phyloP scores from a whole-genome alignment of 2,888 invertebrate species.

The Plusia festucae region DNA sequence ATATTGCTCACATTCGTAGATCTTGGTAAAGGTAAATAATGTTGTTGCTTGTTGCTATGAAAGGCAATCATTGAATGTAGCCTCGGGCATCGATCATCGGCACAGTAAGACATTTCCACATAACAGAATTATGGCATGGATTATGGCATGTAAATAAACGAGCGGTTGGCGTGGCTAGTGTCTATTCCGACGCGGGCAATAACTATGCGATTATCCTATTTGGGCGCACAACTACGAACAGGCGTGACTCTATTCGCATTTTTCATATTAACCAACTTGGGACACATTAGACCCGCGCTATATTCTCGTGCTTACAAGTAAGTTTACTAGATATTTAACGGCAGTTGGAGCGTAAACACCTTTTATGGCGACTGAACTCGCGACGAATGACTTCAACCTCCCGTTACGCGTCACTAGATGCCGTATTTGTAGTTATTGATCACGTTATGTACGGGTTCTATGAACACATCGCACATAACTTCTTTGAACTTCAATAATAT shows the following conservation, averaged over 20 bases:
- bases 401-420: constrained; percentile 34
- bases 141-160: constrained; percentile 84
- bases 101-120: constrained; percentile 75
- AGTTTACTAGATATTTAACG: constrained; percentile 53
- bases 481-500: constrained; percentile 22
- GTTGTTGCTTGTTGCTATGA: constrained; percentile 39
- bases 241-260: constrained; percentile 80
- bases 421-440: constrained; percentile 43
- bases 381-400: constrained; percentile 33
- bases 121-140: constrained; percentile 73
- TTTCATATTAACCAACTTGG: constrained; percentile 75
- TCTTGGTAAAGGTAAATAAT: constrained; percentile 40
- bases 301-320: constrained; percentile 51
- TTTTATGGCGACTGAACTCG: constrained; percentile 50
- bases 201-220: constrained; percentile 86
- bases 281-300: constrained; percentile 65
- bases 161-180: constrained; percentile 85
- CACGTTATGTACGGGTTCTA: constrained; percentile 31
- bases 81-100: constrained; percentile 65
- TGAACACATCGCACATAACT: constrained; percentile 31
- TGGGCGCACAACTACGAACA: constrained; percentile 77
- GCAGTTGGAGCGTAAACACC: constrained; percentile 44
- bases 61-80: constrained; percentile 47
- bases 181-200: constrained; percentile 84
- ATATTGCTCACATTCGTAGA: constrained; percentile 10